These are phyloP conservation scores for Sabatieria punctata DNA, from an alignment of 2,888 invertebrate genomes.

Conservation along the genomic window DNA sequence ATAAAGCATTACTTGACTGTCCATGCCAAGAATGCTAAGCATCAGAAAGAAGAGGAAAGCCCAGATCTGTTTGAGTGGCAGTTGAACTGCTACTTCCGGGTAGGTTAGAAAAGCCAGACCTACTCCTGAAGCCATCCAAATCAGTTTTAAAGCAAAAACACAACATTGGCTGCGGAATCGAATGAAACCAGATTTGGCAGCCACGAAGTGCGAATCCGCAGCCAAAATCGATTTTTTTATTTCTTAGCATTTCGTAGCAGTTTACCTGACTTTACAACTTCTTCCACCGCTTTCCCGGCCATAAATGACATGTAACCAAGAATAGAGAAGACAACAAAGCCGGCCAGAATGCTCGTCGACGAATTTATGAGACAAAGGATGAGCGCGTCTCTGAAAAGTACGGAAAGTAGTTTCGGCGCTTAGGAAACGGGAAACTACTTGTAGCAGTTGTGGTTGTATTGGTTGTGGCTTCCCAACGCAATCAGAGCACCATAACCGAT, in stretches of 20 bases:
- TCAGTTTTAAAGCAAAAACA: too few relatives aligned
- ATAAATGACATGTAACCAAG: constrained; percentile 11
- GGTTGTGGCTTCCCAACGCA: constrained; percentile 31
- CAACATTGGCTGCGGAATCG: too few relatives aligned
- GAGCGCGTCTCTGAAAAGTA: constrained; percentile 7
- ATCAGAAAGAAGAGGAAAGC: constrained; percentile 31
- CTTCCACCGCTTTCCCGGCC: constrained; percentile 12
- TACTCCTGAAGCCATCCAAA: constrained; percentile 20
- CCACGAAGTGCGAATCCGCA: too few relatives aligned
- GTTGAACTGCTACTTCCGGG: constrained; percentile 32
- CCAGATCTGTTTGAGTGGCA: constrained; percentile 32
- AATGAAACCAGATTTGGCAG: too few relatives aligned
- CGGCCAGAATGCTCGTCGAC: constrained; percentile 8
- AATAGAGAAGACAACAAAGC: constrained; percentile 13
- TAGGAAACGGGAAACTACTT: too few relatives aligned
- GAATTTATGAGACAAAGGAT: constrained; percentile 6
- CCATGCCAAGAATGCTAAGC: constrained; percentile 28
- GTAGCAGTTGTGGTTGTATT: too few relatives aligned
- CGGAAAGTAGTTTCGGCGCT: too few relatives aligned
- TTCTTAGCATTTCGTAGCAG: too few relatives aligned
- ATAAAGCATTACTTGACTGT: constrained; percentile 15
- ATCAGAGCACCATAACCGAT: too few relatives aligned
- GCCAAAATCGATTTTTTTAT: too few relatives aligned
- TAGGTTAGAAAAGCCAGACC: constrained; percentile 33
- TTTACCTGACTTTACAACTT: constrained; percentile 29